Base-by-base conservation (phyloP, 2,797 vertebrate genomes). In the Yasuhikotakia modesta region DNA sequence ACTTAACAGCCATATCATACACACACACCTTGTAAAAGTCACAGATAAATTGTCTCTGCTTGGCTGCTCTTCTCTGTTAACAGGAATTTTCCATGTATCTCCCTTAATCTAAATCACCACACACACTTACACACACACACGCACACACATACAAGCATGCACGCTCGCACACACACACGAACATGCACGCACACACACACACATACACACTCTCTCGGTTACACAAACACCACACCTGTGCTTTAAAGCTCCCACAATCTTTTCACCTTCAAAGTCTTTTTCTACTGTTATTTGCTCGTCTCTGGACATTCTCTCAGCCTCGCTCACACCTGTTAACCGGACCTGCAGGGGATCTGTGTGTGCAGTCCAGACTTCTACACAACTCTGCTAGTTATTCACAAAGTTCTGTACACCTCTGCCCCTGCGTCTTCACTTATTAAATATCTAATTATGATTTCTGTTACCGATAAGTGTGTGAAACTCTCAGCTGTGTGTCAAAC, bases 41-140 rank as follows among this genome's bases (percentile, higher is more conserved):
- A 58, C 53, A 69, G 53, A 76, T 76, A 76, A 75, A 76, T 76
- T 76, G 57, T 70, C 46, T 71, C 68, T 24, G 57, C 64, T 76
- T 76, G 65, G 65, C 53, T 76, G 74, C 74, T 69, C 43, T 68
- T 68, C 61, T 65, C 39, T 58, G 68, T 72, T 64, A 72, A 79
- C 69, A 66, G 35, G 22, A 19, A 35, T 57, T 48, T 30, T 45
- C 24, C 50, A 13, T 57, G 48, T 35, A 45, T 72, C 46, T 71
- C 45, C 17, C 48, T 53, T 65, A 35, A 63, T 78, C 60, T 71
- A 45, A 58, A 53, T 78, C 60, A 45, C 55, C 76, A 24, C 66
- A 14, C 73, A 30, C 43, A 16, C 19, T 32, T 16, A 24, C 43
- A 17, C 13, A 60, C 53, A 68, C 50, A 58, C 61, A 46, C 46